Evolutionary conservation across 2,888 invertebrate genomes (phyloP).

Genomic region (Drosophila silvestris): DNA sequence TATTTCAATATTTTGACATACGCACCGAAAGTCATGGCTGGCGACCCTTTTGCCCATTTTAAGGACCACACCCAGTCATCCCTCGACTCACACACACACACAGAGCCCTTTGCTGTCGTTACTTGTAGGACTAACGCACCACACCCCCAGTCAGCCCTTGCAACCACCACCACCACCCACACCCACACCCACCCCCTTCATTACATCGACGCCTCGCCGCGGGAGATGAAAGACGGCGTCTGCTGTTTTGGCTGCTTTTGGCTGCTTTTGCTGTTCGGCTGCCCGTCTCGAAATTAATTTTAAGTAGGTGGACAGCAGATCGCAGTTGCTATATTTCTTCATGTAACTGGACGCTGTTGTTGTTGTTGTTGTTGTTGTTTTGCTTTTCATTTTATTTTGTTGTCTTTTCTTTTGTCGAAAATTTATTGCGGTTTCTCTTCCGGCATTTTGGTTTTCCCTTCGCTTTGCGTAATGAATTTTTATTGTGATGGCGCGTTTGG

Average conservation of each 20-base stretch:
- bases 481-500: conserved; percentile 78
- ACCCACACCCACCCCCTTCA: conserved; percentile 27
- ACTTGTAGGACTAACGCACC: conserved; percentile 8
- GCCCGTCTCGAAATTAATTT: conserved; percentile 70
- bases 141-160: not conserved
- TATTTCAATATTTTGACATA: conserved; percentile 81
- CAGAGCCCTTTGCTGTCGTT: conserved; percentile 39
- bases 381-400: conserved; percentile 27
- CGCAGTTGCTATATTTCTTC: conserved; percentile 78
- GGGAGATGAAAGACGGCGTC: conserved; percentile 61
- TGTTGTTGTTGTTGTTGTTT: conserved; percentile 48
- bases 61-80: conserved; percentile 53
- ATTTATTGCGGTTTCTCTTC: conserved; percentile 77
- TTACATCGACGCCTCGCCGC: conserved; percentile 59
- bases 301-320: conserved; percentile 81
- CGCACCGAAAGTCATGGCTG: conserved; percentile 72
- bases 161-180: not conserved
- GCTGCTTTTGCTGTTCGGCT: conserved; percentile 19
- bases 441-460: conserved; percentile 69
- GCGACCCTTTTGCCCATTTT: conserved; percentile 21
- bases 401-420: conserved; percentile 60
- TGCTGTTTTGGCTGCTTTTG: conserved; percentile 36
- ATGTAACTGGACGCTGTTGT: conserved; percentile 65
- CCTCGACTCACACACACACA: conserved; percentile 19
- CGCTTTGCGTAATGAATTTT: conserved; percentile 79